phyloP scores from a whole-genome alignment of 1,140 invertebrate species.

The Luehdorfia chinensis region DNA sequence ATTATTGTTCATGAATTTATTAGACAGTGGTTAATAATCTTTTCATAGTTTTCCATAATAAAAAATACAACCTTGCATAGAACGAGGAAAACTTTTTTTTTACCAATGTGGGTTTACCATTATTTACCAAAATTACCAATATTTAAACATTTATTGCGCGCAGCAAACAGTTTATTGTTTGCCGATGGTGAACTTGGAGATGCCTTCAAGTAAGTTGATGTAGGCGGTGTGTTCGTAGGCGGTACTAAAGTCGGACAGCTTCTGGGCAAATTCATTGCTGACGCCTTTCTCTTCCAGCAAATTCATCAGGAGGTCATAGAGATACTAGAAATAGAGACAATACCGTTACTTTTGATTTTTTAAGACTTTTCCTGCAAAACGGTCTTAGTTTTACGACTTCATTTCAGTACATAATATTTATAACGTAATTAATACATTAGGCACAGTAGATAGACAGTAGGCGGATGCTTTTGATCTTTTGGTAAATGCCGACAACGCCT shows the following conservation, averaged over 20 bases:
- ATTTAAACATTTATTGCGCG: no score
- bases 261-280: slow-evolving; percentile 93
- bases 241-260: slow-evolving; percentile 91
- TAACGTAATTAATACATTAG: no score
- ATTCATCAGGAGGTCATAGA: slow-evolving; percentile 96
- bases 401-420: background rate
- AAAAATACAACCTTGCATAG: no score
- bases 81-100: background rate
- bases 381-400: background rate
- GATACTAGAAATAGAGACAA: slow-evolving; percentile 83
- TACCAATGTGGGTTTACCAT: slow-evolving; percentile 4
- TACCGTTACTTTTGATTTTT: background rate
- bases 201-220: slow-evolving; percentile 88
- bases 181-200: slow-evolving; percentile 89
- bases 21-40: no score
- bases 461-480: no score
- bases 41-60: no score
- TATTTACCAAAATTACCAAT: background rate
- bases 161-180: slow-evolving; percentile 73
- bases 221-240: slow-evolving; percentile 94
- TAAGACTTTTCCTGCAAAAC: background rate
- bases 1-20: no score
- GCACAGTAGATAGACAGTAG: no score
- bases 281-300: slow-evolving; percentile 95
- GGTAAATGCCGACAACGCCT: no score